Base-by-base conservation (phyloP, 2,113 vertebrate genomes). In the Donacobius atricapilla region DNA sequence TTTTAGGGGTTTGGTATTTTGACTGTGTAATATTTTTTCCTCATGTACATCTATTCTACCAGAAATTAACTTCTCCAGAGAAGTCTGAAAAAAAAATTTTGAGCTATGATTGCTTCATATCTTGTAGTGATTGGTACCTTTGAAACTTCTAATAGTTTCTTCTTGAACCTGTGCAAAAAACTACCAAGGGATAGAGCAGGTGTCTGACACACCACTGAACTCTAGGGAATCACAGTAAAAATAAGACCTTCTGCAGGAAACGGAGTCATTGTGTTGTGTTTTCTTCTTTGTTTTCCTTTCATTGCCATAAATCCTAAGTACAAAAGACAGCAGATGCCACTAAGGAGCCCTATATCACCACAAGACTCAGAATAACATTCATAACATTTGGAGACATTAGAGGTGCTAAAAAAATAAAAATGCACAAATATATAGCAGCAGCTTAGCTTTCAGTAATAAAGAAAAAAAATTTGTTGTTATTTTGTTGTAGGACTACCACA, bases 401-500 rank as follows among this genome's bases (percentile, higher is more conserved):
- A 87, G 17, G 19, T 57, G 37, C 2, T 82, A 64, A 83, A 90
- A 88, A 45, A 65, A 19, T 69, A 48, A 61, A 56, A 81, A 54
- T 27, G 30, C 11, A 53, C 2, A 57, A 53, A 57, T 48, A 53
- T 6, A 3, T 17, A 50, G 11, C 21, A 54, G 14, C 5, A 7
- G 9, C 11, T 84, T 78, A 27, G 7, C 63, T 77, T 89, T 66
- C 30, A 44, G 25, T 22, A 91, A 61, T 54, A 21, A 6, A 70
- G 20, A 64, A 35, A 24, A 33, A 57, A 44, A 0, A 6, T 33
- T 75, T 83, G 28, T 16, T 33, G 10, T 30, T 35, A 15, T 76
- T 33, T 51, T 53, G 14, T 20, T 53, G 6, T 53, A 65, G 31
- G 24, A 44, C 11, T 64, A 53, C 5, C 3, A n/a, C 0, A 0